Evolutionary conservation across 2,888 invertebrate species (phyloP), one percentile per base, ranked within the genome.

Genomic region (Chrysodeixis includens): DNA sequence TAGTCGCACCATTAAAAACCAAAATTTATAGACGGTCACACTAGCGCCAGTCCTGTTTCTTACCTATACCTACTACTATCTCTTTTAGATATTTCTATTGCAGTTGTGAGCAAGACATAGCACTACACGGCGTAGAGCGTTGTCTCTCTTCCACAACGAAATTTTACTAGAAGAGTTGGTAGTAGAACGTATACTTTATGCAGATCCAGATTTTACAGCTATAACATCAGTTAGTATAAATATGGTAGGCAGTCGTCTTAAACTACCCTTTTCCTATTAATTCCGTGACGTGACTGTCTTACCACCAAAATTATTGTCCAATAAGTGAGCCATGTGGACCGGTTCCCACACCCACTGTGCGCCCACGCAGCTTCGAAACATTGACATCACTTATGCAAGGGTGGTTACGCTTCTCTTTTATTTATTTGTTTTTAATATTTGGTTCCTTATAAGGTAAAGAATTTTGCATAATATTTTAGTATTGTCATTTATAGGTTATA

Each of bases 271-370:
- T 71, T 83, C 73, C 65, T 71, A 74, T 78, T 79, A 76, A 73
- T 78, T 76, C 84, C 67, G 72, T 84, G 84, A 82, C 68, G 85
- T 83, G 83, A 85, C 71, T 79, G 75, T 79, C 74, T 75, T 79
- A 74, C 82, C 82, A 85, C 83, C 86, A 85, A 87, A 88, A 86
- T 87, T 74, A 80, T 84, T 80, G 83, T 83, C 84, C 79, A 83
- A 84, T 84, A 82, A 85, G 81, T 92, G 91, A 92, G 86, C 91
- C 91, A 90, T 80, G 69, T 83, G 80, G 83, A 92, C 92, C 91
- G 89, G 93, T 92, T 92, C 88, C 88, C 90, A 91, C 92, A 88
- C 91, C 91, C 82, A 90, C 88, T 59, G 54, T 78, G 83, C 83
- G 80, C 92, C 91, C 81, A 92, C 93, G 86, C 87, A 74, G 69